Conservation (phyloP, 2,888 invertebrate genomes). For the Sipha maydis region DNA sequence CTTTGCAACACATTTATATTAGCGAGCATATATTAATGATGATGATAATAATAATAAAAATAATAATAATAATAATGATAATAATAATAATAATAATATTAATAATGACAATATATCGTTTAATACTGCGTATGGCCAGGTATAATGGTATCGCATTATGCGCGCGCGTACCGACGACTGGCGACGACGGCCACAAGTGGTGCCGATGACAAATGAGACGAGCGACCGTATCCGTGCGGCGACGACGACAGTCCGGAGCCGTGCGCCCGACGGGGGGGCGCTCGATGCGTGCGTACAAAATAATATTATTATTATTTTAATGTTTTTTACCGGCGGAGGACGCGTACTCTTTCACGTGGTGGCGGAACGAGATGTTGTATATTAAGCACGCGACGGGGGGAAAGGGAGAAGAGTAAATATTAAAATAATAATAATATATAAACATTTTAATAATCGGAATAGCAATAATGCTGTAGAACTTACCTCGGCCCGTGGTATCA, state of each 20-base stretch:
- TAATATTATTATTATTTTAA: not conserved
- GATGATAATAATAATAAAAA: too few species aligned
- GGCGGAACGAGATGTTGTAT: constrained; percentile 10
- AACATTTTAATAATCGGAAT: not conserved
- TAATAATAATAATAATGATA: too few species aligned
- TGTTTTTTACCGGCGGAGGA: not conserved
- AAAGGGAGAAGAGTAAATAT: not conserved
- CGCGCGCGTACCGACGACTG: not conserved
- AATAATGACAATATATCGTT: too few species aligned
- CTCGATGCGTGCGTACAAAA: not conserved
- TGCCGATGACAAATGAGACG: constrained; percentile 60
- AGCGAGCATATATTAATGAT: not conserved
- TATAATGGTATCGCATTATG: not conserved
- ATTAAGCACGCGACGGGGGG: constrained; percentile 2
- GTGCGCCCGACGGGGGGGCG: constrained; percentile 48
- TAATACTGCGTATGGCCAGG: too few species aligned
- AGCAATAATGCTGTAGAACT: too few species aligned
- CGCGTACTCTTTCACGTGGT: not conserved
- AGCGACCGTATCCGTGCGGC: constrained; percentile 32
- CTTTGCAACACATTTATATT: too few species aligned
- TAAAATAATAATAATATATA: not conserved
- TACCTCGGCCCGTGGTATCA: too few species aligned
- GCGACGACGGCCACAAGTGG: constrained; percentile 41
- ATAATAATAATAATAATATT: too few species aligned
- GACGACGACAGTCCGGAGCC: constrained; percentile 56